Evolutionary conservation across 2,113 vertebrate genomes (phyloP), one percentile per base, ranked within the genome.

Genomic region (Elanoides forficatus): DNA sequence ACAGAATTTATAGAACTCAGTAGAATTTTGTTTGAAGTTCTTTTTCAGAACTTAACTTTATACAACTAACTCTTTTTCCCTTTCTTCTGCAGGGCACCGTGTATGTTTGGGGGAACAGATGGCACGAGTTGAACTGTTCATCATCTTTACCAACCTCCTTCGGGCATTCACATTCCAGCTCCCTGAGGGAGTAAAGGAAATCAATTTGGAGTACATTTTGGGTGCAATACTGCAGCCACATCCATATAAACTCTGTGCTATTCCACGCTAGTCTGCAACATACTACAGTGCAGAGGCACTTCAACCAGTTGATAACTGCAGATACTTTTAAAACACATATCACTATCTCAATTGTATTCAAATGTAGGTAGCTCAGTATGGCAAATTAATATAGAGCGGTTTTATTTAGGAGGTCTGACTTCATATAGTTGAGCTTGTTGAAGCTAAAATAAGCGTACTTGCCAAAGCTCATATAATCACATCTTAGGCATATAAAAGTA

Each of bases 51-150:
- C 30, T 85, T 34, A 45, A n/a, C 19, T 71, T 32, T 10, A 48
- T 11, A 80, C 32, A 68, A 13, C 5, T 58, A 62, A 27, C 21
- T 45, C 30, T n/a, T 11, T 29, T 63, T 32, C 13, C 20, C 23
- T 48, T 88, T 62, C 71, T 45, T 55, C 93, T 81, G n/a, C 67
- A 98, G 97, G 96, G 21, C 97, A 97, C 23, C 71, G 83, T 5
- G 71, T 94, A 1, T 98, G 97, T 78, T 29, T 98, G 50, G 97
- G 97, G 26, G 96, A 97, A 53, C 94, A 95, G 47, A 82, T 98
- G 96, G 98, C 97, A 83, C 70, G 27, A 52, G 85, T n/a, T 11
- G 97, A 98, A 83, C 79, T 98, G 55, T 98, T 98, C 56, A 88
- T 98, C 83, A 78, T 97, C 81, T 97, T 98, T 34, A 81, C 95